Conservation (phyloP, 1,140 invertebrate species). For the Nymphalis io region DNA sequence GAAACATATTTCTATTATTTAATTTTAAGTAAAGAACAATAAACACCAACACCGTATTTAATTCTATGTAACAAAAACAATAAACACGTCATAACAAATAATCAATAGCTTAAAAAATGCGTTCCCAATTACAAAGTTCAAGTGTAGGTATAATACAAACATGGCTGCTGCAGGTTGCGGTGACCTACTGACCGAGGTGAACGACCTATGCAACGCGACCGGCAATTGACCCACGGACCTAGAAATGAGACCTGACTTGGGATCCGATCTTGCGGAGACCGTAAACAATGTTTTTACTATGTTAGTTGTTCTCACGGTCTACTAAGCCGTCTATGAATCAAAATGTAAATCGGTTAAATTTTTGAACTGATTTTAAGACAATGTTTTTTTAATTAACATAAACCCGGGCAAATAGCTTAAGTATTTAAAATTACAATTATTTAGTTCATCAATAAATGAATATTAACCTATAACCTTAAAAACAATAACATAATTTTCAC, state of each 20-base stretch:
- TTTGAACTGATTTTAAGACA: not conserved
- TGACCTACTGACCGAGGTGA: slow-evolving; percentile 73
- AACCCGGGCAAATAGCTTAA: not conserved
- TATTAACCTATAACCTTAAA: no score
- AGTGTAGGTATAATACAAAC: slow-evolving; percentile 61
- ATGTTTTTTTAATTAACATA: not conserved
- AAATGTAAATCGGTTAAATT: not conserved
- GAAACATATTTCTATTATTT: no score
- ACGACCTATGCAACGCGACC: slow-evolving; percentile 62
- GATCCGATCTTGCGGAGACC: slow-evolving; percentile 31
- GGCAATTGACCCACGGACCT: slow-evolving; percentile 62
- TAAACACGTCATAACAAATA: not conserved
- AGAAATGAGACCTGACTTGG: slow-evolving; percentile 49
- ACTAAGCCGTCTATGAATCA: not conserved
- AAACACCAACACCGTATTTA: not conserved
- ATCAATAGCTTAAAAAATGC: slow-evolving; percentile 19
- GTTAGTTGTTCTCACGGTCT: not conserved
- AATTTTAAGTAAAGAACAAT: no score
- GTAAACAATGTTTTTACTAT: slow-evolving; percentile 37
- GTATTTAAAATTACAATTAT: no score
- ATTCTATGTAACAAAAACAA: not conserved
- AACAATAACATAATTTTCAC: no score
- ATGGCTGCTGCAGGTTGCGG: slow-evolving; percentile 50
- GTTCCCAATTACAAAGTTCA: slow-evolving; percentile 64
- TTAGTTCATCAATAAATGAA: no score